Conservation (phyloP, 1,140 invertebrate species). For the Harpegnathos saltator region DNA sequence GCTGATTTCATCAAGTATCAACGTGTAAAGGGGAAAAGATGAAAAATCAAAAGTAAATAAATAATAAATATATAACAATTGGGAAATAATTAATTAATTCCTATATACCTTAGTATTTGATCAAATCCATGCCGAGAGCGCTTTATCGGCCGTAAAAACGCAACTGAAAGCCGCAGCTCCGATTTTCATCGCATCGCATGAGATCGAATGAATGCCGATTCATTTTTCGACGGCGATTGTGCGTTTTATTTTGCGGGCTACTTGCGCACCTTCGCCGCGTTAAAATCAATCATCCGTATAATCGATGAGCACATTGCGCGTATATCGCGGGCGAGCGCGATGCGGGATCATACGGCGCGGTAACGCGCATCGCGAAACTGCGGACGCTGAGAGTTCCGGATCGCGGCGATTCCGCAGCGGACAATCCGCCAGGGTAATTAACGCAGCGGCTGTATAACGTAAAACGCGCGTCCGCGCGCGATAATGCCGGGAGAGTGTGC, state of each 20-base stretch:
- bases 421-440: conserved; percentile 16
- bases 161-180: no score
- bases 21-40: no score
- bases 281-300: conserved; percentile 10
- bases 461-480: neutral
- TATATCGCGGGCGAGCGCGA: neutral
- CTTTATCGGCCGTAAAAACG: neutral
- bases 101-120: no score
- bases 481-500: conserved; percentile 29
- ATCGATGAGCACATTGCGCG: neutral
- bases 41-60: no score
- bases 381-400: neutral
- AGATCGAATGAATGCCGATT: neutral
- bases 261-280: neutral
- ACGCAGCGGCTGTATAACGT: conserved; percentile 15
- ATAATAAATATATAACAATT: no score
- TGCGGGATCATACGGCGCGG: no score
- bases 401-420: neutral
- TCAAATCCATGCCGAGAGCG: no score
- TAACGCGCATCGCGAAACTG: neutral
- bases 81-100: no score
- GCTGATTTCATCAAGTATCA: no score
- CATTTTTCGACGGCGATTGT: neutral
- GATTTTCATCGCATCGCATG: neutral
- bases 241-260: neutral